Evolutionary conservation across 2,888 invertebrate species (phyloP), one percentile per base, ranked within the genome.

Genomic region (Nemoura dubitans): DNA sequence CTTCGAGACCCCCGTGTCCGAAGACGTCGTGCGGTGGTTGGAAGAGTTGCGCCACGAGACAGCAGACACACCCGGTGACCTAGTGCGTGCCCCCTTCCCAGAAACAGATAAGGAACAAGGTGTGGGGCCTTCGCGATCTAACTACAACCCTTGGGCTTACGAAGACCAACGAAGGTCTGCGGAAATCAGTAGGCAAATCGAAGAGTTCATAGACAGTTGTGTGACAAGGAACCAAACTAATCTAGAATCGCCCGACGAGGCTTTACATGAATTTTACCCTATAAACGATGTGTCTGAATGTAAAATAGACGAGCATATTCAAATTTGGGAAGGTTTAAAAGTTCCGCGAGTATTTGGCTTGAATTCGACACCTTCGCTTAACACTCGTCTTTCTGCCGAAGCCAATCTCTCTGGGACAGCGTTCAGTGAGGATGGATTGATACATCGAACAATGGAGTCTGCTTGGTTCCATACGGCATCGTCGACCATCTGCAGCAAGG

Each of bases 21-120:
- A 83, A 7, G 87, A 88, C 83, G 87, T 88, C n/a, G 86, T 86
- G 3, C 77, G 87, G 36, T 88, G 88, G 88, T 83, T 88, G 81
- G 80, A 85, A n/a, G 88, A 88, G 76, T 76, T 88, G 82, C 87
- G 88, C 25, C 87, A 87, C 14, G 27, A 84, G 25, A 83, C 42
- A 6, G 83, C 27, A 21, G 78, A 78, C 28, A 14, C 28, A 16
- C 78, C 59, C 78, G 7, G 78, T 28, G 78, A 10, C 2, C 7
- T 26, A 78, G 78, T 26, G 78, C 28, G 78, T 78, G n/a, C 10
- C 5, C 36, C 36, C 78, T 6, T 27, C 16, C 28, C n/a, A n/a
- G 26, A 28, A 27, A 78, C 21, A 78, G 25, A 6, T 26, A 2
- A 78, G 78, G 10, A 28, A 78, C 28, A 26, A 78, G 78, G 78